Conservation (phyloP, 2,113 vertebrate genomes). For the Xenus cinereus region DNA sequence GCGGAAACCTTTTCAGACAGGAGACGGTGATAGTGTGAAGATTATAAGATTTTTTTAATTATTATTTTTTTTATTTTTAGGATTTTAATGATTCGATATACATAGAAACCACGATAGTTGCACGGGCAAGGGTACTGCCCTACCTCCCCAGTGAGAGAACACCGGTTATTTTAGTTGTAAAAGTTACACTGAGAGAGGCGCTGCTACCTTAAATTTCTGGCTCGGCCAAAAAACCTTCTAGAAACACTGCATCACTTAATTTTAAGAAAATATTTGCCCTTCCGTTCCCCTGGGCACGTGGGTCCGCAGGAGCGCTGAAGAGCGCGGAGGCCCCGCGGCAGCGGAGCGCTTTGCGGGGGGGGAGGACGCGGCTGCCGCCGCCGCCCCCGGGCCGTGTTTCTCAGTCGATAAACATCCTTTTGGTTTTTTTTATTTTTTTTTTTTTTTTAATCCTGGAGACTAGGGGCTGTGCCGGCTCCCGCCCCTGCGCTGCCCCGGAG, state of each 20-base stretch:
- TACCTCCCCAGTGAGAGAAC: not conserved
- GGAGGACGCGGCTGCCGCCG: not conserved
- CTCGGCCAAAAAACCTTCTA: not conserved
- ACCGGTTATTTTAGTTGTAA: too few relatives aligned
- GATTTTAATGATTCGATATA: not conserved
- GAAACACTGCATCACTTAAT: accelerated
- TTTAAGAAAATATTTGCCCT: not conserved
- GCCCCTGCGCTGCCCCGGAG: not conserved
- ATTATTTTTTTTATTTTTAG: not conserved
- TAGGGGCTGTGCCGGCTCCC: too few relatives aligned
- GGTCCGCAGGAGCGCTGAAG: accelerated
- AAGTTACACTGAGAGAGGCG: accelerated
- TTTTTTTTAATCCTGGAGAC: not conserved
- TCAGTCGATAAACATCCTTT: not conserved
- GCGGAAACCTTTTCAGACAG: not conserved
- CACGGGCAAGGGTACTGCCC: not conserved
- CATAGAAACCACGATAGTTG: not conserved
- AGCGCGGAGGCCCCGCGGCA: accelerated
- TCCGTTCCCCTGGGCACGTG: accelerated
- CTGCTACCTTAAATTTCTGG: not conserved
- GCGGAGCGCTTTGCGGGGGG: not conserved
- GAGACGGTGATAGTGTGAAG: not conserved
- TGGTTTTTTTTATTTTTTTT: not conserved
- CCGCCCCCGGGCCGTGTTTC: not conserved
- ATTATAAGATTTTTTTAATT: not conserved